Conservation (phyloP, 2,888 invertebrate genomes). For the Eledona agricola region DNA sequence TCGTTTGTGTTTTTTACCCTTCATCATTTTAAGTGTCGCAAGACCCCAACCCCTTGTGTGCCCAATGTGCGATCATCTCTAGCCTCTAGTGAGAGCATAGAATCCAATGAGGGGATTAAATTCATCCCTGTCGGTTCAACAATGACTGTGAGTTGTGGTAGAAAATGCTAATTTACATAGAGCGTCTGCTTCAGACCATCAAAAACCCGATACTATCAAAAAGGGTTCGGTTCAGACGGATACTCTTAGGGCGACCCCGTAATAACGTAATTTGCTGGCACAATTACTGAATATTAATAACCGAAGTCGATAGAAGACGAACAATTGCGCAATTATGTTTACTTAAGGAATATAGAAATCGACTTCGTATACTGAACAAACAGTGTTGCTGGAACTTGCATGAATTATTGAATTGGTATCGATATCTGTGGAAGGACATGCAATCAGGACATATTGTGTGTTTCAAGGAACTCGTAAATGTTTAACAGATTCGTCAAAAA, state of each 20-base stretch:
- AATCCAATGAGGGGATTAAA: conserved; percentile 56
- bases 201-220: conserved; percentile 44
- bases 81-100: conserved; percentile 37
- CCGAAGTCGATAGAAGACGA: conserved; percentile 26
- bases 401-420: conserved; percentile 33
- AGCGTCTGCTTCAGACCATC: conserved; percentile 49
- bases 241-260: conserved; percentile 12
- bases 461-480: conserved; percentile 15
- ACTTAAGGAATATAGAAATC: conserved; percentile 26
- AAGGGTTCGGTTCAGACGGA: conserved; percentile 33
- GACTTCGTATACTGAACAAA: conserved; percentile 33
- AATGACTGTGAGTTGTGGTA: conserved; percentile 52
- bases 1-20: conserved; percentile 25
- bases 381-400: conserved; percentile 19
- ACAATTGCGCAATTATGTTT: conserved; percentile 37
- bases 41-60: conserved; percentile 14
- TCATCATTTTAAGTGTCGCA: conserved; percentile 27
- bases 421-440: conserved; percentile 27
- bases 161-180: conserved; percentile 55
- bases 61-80: conserved; percentile 18
- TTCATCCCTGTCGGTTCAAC: conserved; percentile 50
- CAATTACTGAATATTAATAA: conserved; percentile 25
- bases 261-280: conserved; percentile 17
- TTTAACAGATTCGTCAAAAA: conserved; percentile 6
- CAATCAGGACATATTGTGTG: conserved; percentile 21